These are phyloP conservation scores for Campylomormyrus numenius DNA, from an alignment of 2,113 vertebrate genomes.

Conservation along the genomic window DNA sequence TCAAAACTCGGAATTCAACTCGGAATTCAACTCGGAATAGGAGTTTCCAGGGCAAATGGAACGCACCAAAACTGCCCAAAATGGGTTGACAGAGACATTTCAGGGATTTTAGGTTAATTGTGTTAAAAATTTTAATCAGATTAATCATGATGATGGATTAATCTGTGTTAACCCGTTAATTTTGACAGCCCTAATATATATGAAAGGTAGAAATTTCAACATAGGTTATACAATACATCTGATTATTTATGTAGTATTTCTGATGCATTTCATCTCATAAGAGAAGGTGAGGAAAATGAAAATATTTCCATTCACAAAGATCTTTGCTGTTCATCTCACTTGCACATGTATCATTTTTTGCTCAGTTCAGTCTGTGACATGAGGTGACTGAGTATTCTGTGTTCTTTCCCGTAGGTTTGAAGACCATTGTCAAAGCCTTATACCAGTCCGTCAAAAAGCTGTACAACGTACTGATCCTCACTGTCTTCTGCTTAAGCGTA, in stretches of 20 bases:
- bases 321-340: background rate
- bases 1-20: too few species aligned
- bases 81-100: too few species aligned
- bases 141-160: too few species aligned
- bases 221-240: background rate
- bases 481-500: slow-evolving; percentile 94
- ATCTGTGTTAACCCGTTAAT: too few species aligned
- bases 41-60: too few species aligned
- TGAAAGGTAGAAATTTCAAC: slow-evolving; percentile 15
- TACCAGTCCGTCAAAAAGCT: slow-evolving; percentile 98
- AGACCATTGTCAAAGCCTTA: slow-evolving; percentile 92
- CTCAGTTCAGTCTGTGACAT: background rate
- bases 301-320: background rate
- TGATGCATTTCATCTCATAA: slow-evolving; percentile 3
- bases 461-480: slow-evolving; percentile 96
- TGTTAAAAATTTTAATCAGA: too few species aligned
- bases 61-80: too few species aligned
- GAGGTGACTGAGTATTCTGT: background rate
- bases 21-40: too few species aligned
- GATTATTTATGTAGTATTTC: background rate
- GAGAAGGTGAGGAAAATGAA: background rate
- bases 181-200: too few species aligned
- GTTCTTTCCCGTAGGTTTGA: slow-evolving; percentile 69
- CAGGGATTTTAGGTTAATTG: too few species aligned
- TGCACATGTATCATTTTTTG: background rate